A percentile compares a stretch with the other conserved stretches of the same genome.
phyloP scores from a whole-genome alignment of 2,113 vertebrate species.

The Callaeas wilsoni region DNA sequence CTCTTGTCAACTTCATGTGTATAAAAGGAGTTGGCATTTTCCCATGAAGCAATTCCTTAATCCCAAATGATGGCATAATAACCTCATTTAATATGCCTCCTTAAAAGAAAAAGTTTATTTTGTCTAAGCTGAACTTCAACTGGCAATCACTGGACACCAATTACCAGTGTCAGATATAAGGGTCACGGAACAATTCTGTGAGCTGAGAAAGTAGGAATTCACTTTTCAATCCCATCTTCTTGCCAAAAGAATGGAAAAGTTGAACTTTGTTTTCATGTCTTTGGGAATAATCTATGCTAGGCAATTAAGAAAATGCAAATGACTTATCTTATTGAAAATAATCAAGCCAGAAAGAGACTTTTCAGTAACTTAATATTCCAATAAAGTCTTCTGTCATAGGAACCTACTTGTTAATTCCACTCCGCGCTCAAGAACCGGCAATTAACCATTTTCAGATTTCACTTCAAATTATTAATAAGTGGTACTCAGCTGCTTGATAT shows the following conservation, averaged over 20 bases:
- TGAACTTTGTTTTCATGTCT: slow-evolving; percentile 16
- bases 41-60: slow-evolving; percentile 60
- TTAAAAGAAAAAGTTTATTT: slow-evolving; percentile 57
- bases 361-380: slow-evolving; percentile 54
- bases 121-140: slow-evolving; percentile 35
- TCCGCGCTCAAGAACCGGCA: slow-evolving; percentile 10
- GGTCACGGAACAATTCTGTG: slow-evolving; percentile 16
- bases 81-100: slow-evolving; percentile 28
- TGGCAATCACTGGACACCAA: slow-evolving; percentile 49
- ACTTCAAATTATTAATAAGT: slow-evolving; percentile 57
- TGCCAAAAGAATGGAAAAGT: not conserved
- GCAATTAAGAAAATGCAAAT: slow-evolving; percentile 60
- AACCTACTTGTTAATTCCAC: slow-evolving; percentile 45
- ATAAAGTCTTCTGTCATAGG: slow-evolving; percentile 18
- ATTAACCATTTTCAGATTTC: slow-evolving; percentile 60
- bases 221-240: not conserved
- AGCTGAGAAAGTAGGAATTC: not conserved
- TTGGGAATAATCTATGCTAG: slow-evolving; percentile 9
- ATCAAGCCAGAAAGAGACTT: slow-evolving; percentile 41
- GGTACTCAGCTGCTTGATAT: slow-evolving; percentile 33
- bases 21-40: slow-evolving; percentile 47
- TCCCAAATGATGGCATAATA: slow-evolving; percentile 61
- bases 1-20: slow-evolving; percentile 12
- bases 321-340: not conserved
- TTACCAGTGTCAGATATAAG: slow-evolving; percentile 30